Percentiles rank a stretch among this genome's conserved stretches.
Evolutionary conservation across 2,113 vertebrate species (phyloP).

Genomic region (Pardalotus punctatus): DNA sequence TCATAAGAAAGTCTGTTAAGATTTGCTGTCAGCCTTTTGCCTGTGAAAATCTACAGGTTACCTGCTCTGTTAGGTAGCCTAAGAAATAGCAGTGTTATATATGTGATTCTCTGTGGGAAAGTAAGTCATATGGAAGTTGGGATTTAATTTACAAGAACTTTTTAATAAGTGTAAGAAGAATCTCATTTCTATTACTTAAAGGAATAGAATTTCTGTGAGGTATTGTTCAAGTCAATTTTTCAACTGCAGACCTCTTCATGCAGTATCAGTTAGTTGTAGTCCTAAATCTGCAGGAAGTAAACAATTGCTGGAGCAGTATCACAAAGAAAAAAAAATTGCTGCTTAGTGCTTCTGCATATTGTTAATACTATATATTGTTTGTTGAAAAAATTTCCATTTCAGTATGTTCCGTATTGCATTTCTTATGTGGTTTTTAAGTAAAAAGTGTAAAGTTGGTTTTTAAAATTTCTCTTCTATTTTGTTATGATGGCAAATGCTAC

Average conservation of each 20-base stretch:
- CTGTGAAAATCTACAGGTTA: constrained; percentile 57
- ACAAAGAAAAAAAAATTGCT: constrained; percentile 25
- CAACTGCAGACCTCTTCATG: constrained; percentile 36
- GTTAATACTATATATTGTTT: constrained; percentile 57
- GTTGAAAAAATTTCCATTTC: constrained; percentile 62
- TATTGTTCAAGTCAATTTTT: constrained; percentile 44
- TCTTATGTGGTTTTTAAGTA: constrained; percentile 74
- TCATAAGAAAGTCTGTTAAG: constrained; percentile 18
- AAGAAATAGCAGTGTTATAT: constrained; percentile 31
- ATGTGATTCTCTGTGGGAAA: neutral
- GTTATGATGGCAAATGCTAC: constrained; percentile 6
- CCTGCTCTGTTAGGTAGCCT: constrained; percentile 51
- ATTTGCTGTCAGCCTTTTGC: constrained; percentile 46
- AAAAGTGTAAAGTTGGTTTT: constrained; percentile 67
- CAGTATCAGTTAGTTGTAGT: constrained; percentile 28
- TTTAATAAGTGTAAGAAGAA: constrained; percentile 51
- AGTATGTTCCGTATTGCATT: constrained; percentile 70
- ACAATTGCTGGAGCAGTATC: constrained; percentile 48
- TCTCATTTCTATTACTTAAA: constrained; percentile 31
- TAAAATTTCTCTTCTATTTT: constrained; percentile 44
- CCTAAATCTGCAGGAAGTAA: constrained; percentile 6
- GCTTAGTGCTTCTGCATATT: constrained; percentile 67
- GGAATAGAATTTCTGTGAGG: constrained; percentile 39
- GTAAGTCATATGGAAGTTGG: constrained; percentile 24
- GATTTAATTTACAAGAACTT: constrained; percentile 58